Conservation (phyloP, 2,113 vertebrate genomes). For the Garra rufa region DNA sequence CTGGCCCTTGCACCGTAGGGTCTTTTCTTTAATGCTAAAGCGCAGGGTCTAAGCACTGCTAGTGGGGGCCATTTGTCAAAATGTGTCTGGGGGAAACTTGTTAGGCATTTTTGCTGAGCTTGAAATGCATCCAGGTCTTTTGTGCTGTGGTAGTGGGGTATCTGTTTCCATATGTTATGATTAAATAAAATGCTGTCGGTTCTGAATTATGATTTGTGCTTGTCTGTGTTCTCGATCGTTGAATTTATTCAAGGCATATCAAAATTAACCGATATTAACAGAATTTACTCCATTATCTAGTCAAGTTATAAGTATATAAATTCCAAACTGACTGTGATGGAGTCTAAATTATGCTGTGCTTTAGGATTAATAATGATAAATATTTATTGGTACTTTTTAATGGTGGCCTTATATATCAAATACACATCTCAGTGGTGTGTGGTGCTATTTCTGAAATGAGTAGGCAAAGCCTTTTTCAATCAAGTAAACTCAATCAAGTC, state of each 20-base stretch:
- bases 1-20: slow-evolving; percentile 73
- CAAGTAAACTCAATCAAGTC: too few relatives aligned
- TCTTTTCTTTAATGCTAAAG: slow-evolving; percentile 74
- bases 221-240: background rate
- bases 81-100: slow-evolving; percentile 74
- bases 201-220: background rate
- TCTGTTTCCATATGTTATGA: background rate
- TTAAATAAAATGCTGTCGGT: background rate
- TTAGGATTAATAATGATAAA: background rate
- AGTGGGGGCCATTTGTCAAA: slow-evolving; percentile 78
- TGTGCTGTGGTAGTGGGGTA: background rate
- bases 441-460: too few relatives aligned
- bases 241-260: background rate
- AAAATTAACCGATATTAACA: background rate
- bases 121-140: slow-evolving; percentile 27
- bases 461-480: too few relatives aligned
- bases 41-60: slow-evolving; percentile 69
- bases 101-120: slow-evolving; percentile 67
- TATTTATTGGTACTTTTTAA: too few relatives aligned
- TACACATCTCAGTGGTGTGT: too few relatives aligned
- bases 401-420: too few relatives aligned
- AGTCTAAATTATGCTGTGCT: background rate
- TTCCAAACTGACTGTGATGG: background rate
- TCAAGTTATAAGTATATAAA: background rate
- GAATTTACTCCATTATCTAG: background rate